These are phyloP conservation scores for Holcopasites calliopsidis DNA, from an alignment of 1,140 invertebrate species.

Conservation along the genomic window DNA sequence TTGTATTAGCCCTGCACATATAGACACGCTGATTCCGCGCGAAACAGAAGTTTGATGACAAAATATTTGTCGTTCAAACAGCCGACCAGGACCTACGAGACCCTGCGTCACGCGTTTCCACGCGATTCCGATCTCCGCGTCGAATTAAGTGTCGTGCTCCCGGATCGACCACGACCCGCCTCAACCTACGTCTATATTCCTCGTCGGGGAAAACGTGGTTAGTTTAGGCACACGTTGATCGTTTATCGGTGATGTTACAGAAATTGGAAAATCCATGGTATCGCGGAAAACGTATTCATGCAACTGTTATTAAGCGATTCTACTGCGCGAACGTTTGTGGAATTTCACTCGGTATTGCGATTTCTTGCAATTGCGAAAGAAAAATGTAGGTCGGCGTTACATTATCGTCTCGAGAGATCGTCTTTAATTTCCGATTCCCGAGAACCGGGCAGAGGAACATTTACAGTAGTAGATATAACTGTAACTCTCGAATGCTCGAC, in stretches of 20 bases:
- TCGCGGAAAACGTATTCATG: not conserved
- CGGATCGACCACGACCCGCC: not conserved
- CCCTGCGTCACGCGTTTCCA: slow-evolving; percentile 45
- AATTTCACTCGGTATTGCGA: no score
- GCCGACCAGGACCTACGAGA: slow-evolving; percentile 74
- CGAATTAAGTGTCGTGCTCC: not conserved
- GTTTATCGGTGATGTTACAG: not conserved
- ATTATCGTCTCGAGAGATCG: not conserved
- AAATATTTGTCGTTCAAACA: slow-evolving; percentile 81
- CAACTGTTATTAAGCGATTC: no score
- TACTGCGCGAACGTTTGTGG: no score
- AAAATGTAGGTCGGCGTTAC: no score
- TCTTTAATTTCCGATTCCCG: not conserved
- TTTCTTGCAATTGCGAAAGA: not conserved
- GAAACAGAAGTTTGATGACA: slow-evolving; percentile 79
- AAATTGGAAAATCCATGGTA: not conserved
- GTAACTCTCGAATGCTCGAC: slow-evolving; percentile 11
- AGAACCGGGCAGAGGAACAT: not conserved
- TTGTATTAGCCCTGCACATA: slow-evolving; percentile 80
- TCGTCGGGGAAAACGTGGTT: no score
- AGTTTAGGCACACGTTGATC: no score
- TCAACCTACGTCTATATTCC: slow-evolving; percentile 16
- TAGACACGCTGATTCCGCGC: slow-evolving; percentile 77
- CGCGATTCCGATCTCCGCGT: slow-evolving; percentile 38
- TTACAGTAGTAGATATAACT: not conserved